These are phyloP conservation scores for Monochamus saltuarius DNA, from an alignment of 1,140 invertebrate genomes.

Conservation along the genomic window DNA sequence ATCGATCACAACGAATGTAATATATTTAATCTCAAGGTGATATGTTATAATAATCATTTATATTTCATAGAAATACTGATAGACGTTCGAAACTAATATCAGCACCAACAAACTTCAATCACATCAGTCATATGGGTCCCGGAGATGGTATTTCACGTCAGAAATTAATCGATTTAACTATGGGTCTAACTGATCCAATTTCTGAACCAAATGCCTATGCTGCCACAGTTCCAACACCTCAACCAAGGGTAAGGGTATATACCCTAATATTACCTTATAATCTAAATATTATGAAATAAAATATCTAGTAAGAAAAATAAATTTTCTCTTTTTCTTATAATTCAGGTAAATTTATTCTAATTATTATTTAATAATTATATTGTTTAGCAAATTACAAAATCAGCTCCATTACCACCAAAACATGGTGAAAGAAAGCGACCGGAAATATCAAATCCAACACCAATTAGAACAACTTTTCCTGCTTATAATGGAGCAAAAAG, in stretches of 20 bases:
- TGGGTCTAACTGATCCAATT: conserved; percentile 70
- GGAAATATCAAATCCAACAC: conserved; percentile 56
- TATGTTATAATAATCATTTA: neutral
- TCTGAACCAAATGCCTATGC: conserved; percentile 55
- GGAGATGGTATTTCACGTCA: conserved; percentile 94
- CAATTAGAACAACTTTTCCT: conserved; percentile 49
- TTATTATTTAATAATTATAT: neutral
- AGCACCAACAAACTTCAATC: conserved; percentile 96
- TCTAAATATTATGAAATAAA: too few species aligned
- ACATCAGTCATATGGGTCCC: conserved; percentile 98
- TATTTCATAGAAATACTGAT: conserved; percentile 64
- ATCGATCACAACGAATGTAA: conserved; percentile 66
- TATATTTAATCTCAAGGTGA: conserved; percentile 35
- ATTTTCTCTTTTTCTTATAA: too few species aligned
- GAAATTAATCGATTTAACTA: conserved; percentile 87
- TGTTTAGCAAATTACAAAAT: conserved; percentile 38
- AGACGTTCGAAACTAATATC: conserved; percentile 93
- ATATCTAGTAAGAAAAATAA: too few species aligned
- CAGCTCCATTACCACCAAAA: conserved; percentile 47
- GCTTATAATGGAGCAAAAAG: conserved; percentile 59
- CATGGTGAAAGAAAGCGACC: conserved; percentile 51
- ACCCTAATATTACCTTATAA: too few species aligned
- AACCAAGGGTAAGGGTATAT: conserved; percentile 51
- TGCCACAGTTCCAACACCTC: conserved; percentile 39
- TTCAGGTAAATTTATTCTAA: neutral